Evolutionary conservation across 2,113 vertebrate species (phyloP).

Genomic region (Lophochroa leadbeateri): DNA sequence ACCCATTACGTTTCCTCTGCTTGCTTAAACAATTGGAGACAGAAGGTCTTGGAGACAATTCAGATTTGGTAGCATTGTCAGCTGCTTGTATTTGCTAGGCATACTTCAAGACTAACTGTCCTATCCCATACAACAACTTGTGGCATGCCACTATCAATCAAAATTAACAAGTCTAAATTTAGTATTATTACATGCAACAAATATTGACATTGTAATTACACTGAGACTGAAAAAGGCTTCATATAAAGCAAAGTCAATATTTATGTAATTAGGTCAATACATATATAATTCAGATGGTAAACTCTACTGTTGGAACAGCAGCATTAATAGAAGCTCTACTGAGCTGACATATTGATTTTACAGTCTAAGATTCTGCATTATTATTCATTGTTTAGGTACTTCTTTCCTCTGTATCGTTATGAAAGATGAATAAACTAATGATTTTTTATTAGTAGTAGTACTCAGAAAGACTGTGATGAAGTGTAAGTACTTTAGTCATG

Average conservation of each 20-base stretch:
- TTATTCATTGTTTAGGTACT: conserved; percentile 65
- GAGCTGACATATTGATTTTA: conserved; percentile 75
- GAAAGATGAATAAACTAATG: conserved; percentile 52
- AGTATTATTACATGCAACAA: conserved; percentile 65
- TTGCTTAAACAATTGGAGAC: neutral
- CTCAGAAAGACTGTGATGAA: neutral
- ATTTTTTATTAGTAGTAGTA: neutral
- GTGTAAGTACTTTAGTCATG: conserved; percentile 35
- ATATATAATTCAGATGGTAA: conserved; percentile 75
- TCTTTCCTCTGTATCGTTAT: conserved; percentile 63
- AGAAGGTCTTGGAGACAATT: neutral
- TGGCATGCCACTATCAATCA: conserved; percentile 59
- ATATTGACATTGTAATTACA: conserved; percentile 80
- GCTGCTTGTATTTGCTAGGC: neutral
- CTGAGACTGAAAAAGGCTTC: conserved; percentile 57
- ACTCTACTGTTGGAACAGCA: conserved; percentile 23
- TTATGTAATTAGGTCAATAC: conserved; percentile 79
- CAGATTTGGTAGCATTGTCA: neutral
- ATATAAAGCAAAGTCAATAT: conserved; percentile 77
- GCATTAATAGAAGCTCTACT: conserved; percentile 45
- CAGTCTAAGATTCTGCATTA: conserved; percentile 39
- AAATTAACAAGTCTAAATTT: conserved; percentile 75
- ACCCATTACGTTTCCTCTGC: neutral
- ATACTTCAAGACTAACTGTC: neutral
- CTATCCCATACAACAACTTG: conserved; percentile 48